Evolutionary conservation across 92 coral and sea anemone genomes (phyloP), one percentile per base, ranked within the genome.

Genomic region (Diadumene lineata): DNA sequence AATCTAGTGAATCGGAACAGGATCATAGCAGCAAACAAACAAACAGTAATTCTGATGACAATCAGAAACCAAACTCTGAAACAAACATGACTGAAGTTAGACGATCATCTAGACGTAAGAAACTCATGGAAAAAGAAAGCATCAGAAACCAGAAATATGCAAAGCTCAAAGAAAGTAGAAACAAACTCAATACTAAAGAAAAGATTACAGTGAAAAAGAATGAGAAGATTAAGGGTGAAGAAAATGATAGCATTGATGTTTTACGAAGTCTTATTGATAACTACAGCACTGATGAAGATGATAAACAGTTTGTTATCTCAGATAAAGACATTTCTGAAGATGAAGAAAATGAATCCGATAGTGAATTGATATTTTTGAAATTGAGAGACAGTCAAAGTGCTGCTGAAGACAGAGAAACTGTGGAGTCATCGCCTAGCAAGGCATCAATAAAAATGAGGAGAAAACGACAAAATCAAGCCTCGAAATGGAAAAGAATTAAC

Each of bases 281-380:
- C 60, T 66, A 74, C 32, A 85, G 84, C 17, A 90, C 86, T 7
- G 97, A 91, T 73, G 97, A 88, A 62, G 69, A 78, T 73, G 98
- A 94, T 75, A 60, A 86, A 21, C 85, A 88, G 33, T 94, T 94
- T 79, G 89, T 94, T 34, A 97, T 91, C 7, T 76, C 89, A 55
- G 91, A 84, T 50, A 66, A 23, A 33, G 92, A 86, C n/a, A 70
- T 77, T 0, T 84, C 93, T 51, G 93, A 93, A 21, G 81, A n/a
- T n/a, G n/a, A 72, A 34, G 98, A 88, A 18, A 63, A 88, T 70
- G 97, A 76, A 61, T 81, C 79, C 22, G 98, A 81, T 11, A 77
- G 77, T 53, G 87, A 93, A 53, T 50, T 34, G 0, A 30, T 43
- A 27, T 85, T 90, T 56, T 66, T 82, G 8, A 66, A 83, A 74